Evolutionary conservation across 2,113 vertebrate species (phyloP), one percentile per base, ranked within the genome.

Genomic region (Nibea coibor): DNA sequence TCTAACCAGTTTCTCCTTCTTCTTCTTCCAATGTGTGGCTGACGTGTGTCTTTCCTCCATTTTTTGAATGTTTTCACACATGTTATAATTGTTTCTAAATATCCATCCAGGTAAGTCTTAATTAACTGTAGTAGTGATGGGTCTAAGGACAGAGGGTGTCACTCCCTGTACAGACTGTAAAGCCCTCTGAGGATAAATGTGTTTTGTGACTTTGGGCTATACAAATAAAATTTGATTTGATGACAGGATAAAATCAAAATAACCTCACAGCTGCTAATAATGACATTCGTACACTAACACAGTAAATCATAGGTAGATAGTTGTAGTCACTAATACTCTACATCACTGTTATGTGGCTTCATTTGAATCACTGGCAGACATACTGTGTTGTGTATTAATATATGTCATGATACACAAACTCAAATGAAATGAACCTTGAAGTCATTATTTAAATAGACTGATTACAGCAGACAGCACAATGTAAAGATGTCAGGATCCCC

Each of bases 231-330:
- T 31, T 4, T 35, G 31, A 35, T 35, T 35, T 35, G 31, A 35
- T 62, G 9, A 31, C n/a, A 54, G 6, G 4, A 43, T 54, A 1
- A 63, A 17, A n/a, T 0, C 20, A 26, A 7, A 63, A 31, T 31
- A 7, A 35, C 42, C 47, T 15, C 15, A 20, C 17, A 56, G 15
- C 53, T 58, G 3, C 58, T 82, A 14, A 63, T 67, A 19, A 71
- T 53, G 24, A 63, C 72, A 62, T 67, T 75, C 72, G 22, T 51
- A 10, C 7, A 39, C 48, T 72, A 84, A 82, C 82, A 50, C 47
- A 2, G 70, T 48, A 26, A 61, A 75, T 70, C 31, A 31, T 57
- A 39, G 47, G 57, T 24, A 0, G 50, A 50, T 28, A 39, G 62
- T 10, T 50, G 47, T n/a, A 43, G 59, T 3, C 80, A 53, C 35